These are phyloP conservation scores for Sardina pilchardus DNA, from an alignment of 2,113 vertebrate species.

Conservation along the genomic window DNA sequence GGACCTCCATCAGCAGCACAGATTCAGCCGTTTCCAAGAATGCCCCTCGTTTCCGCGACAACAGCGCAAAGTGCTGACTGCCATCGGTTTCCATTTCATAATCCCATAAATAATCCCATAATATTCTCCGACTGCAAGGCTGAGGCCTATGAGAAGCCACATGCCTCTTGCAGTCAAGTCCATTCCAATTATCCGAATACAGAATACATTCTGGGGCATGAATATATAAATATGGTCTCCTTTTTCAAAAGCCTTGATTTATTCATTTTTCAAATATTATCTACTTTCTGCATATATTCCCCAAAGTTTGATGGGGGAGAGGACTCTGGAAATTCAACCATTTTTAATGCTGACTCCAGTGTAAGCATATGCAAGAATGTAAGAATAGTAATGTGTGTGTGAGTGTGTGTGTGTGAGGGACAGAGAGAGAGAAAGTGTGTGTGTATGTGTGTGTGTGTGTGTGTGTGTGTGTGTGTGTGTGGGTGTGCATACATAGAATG, in stretches of 20 bases:
- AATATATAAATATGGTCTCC: not conserved
- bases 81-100: slow-evolving; percentile 27
- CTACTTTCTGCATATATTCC: slow-evolving; percentile 4
- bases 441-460: too few relatives aligned
- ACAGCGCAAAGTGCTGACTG: slow-evolving; percentile 24
- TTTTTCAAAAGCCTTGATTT: slow-evolving; percentile 6
- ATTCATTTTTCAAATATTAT: not conserved
- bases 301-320: not conserved
- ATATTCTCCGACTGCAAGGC: slow-evolving; percentile 18
- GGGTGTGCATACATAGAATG: not conserved
- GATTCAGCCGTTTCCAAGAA: slow-evolving; percentile 33
- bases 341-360: not conserved
- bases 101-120: slow-evolving; percentile 51
- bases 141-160: not conserved
- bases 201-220: not conserved
- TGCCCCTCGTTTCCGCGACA: not conserved
- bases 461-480: too few relatives aligned
- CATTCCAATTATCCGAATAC: slow-evolving; percentile 19
- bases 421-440: too few relatives aligned
- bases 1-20: slow-evolving; percentile 34
- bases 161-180: not conserved
- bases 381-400: not conserved
- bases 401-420: too few relatives aligned
- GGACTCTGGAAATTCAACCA: not conserved
- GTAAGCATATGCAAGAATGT: not conserved